These are phyloP conservation scores for Scolanthus callimorphus DNA, from an alignment of 92 coral and sea anemone species.

Conservation along the genomic window DNA sequence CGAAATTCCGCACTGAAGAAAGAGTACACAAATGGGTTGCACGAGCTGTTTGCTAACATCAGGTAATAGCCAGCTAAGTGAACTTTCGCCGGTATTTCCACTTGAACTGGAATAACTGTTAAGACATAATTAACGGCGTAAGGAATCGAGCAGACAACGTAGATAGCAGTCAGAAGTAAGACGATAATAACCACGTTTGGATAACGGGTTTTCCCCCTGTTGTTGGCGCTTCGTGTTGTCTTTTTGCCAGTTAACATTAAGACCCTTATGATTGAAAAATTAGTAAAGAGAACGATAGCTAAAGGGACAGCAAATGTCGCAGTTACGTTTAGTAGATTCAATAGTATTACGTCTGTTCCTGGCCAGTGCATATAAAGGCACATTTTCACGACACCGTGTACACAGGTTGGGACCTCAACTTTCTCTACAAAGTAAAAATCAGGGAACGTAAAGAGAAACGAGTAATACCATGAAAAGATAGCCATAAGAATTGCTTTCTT, in stretches of 20 bases:
- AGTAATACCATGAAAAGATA: conserved; percentile 76
- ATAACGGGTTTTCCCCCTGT: conserved; percentile 6
- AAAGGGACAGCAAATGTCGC: conserved; percentile 75
- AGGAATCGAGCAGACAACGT: conserved; percentile 75
- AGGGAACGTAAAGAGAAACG: conserved; percentile 58
- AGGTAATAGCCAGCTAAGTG: conserved; percentile 63
- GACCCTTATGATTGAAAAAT: conserved; percentile 50
- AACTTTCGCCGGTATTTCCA: conserved; percentile 33
- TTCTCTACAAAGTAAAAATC: conserved; percentile 69
- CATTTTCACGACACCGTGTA: conserved; percentile 39
- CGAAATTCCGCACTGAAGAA: conserved; percentile 83
- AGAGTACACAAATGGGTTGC: conserved; percentile 80
- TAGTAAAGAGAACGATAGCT: conserved; percentile 44
- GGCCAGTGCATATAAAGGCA: conserved; percentile 50
- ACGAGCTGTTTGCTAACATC: conserved; percentile 82
- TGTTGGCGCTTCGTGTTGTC: not conserved
- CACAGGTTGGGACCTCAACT: conserved; percentile 36
- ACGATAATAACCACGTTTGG: conserved; percentile 63
- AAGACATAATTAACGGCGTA: conserved; percentile 48
- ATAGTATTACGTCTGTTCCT: conserved; percentile 36
- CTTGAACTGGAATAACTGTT: conserved; percentile 27
- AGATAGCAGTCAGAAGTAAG: conserved; percentile 58
- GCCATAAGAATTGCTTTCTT: conserved; percentile 61
- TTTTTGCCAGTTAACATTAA: conserved; percentile 12
- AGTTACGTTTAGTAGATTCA: conserved; percentile 37